These are phyloP conservation scores for Amphimallon solstitiale DNA, from an alignment of 2,888 invertebrate species.

Conservation along the genomic window DNA sequence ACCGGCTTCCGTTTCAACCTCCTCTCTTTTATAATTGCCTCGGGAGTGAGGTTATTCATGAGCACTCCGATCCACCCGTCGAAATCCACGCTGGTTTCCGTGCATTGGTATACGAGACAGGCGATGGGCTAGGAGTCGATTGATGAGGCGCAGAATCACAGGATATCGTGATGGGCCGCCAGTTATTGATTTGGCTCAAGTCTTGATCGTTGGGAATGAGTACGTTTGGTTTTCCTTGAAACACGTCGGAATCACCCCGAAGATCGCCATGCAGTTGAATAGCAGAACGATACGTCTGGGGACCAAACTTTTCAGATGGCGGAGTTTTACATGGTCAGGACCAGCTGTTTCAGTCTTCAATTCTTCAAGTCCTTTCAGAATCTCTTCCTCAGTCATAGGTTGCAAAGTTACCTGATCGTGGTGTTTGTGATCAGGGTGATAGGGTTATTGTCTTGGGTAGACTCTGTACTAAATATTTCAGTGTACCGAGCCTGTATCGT, in stretches of 20 bases:
- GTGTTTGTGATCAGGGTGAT: neutral
- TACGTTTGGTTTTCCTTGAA: conserved; percentile 39
- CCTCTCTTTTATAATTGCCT: conserved; percentile 51
- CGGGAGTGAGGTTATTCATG: conserved; percentile 53
- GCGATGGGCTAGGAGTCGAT: conserved; percentile 47
- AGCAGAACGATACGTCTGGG: conserved; percentile 6
- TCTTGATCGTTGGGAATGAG: conserved; percentile 44
- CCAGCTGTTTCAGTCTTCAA: neutral
- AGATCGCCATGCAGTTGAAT: conserved; percentile 40
- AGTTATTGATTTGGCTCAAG: conserved; percentile 41
- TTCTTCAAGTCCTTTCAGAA: neutral
- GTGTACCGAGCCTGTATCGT: neutral
- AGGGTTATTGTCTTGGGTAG: conserved; percentile 17
- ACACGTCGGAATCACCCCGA: conserved; percentile 32
- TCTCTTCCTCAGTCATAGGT: conserved; percentile 29
- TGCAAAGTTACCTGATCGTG: neutral
- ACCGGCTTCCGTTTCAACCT: conserved; percentile 49
- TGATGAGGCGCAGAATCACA: conserved; percentile 47
- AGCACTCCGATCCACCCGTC: conserved; percentile 56
- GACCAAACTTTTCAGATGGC: conserved; percentile 13
- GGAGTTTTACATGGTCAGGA: conserved; percentile 28
- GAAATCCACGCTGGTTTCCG: conserved; percentile 52
- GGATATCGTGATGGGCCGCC: conserved; percentile 53
- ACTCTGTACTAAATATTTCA: conserved; percentile 12
- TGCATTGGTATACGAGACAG: conserved; percentile 47